Evolutionary conservation across 2,113 vertebrate genomes (phyloP), one percentile per base, ranked within the genome.

Genomic region (Hippolais icterina): DNA sequence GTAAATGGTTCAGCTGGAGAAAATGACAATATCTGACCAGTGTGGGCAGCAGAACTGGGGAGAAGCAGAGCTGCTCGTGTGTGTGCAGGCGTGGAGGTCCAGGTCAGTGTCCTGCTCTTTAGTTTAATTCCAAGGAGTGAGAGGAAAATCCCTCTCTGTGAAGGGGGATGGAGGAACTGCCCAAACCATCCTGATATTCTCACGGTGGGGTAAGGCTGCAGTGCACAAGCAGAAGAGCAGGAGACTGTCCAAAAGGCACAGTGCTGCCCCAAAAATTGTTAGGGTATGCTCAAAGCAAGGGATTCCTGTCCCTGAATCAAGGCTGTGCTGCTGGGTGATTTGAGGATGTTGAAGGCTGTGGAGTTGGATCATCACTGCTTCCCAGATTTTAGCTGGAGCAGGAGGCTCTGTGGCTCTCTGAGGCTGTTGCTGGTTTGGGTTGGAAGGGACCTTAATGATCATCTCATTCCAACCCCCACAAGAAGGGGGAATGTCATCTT

Each of bases 301-400:
- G 39, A 49, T 59, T 68, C 31, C 24, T 12, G 5, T 39, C 63
- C 20, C 33, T 63, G 46, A n/a, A 46, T 39, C 52, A 27, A 11
- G 15, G 16, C 39, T 87, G 20, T 28, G 2, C 25, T 57, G 15
- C 31, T 11, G 11, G 35, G 17, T 39, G 54, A 50, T 61, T 28
- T 54, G 27, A 35, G 13, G 35, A 14, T 74, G 19, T 29, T 59
- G 2, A 2, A 24, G 66, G 24, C 39, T 10, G 1, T 42, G 37
- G 41, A 53, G 31, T 13, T 42, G 9, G 23, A 11, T 44, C 1
- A 0, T 63, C 29, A 14, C 28, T 0, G 0, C 64, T 61, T 42
- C 50, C 37, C 0, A 6, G 42, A 22, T 27, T 59, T 64, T 12
- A 41, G 23, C 31, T 5, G 5, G 33, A 56, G 29, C 27, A n/a